Conservation (phyloP, 2,888 invertebrate species). For the Spisula subtruncata region DNA sequence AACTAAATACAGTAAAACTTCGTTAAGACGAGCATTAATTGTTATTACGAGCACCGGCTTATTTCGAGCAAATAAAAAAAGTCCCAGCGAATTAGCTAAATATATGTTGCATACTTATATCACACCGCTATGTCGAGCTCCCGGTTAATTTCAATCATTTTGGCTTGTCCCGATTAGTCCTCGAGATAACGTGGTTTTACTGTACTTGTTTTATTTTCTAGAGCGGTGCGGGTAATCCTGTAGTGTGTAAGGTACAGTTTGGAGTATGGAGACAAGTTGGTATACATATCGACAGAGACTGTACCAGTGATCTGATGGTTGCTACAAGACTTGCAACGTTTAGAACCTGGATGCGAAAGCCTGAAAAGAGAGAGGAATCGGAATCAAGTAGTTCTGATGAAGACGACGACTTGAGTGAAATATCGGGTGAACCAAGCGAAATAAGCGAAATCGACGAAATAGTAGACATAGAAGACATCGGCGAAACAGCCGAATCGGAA, state of each 20-base stretch:
- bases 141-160: no score
- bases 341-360: background rate
- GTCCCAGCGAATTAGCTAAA: no score
- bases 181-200: no score
- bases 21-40: no score
- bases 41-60: no score
- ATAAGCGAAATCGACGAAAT: background rate
- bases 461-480: background rate
- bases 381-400: no score
- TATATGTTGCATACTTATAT: no score
- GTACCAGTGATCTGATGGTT: background rate
- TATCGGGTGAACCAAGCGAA: no score
- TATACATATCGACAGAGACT: slow-evolving; percentile 21
- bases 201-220: background rate
- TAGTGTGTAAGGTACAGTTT: slow-evolving; percentile 7
- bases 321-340: slow-evolving; percentile 16
- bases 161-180: background rate
- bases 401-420: no score
- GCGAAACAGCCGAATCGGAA: background rate
- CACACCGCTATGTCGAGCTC: no score
- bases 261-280: slow-evolving; percentile 22
- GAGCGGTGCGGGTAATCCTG: slow-evolving; percentile 24
- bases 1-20: no score
- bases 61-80: no score
- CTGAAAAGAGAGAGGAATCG: background rate